Percentiles rank a stretch among this genome's conserved stretches.
These are phyloP conservation scores for Sinotaia quadrata DNA, from an alignment of 2,888 invertebrate species.

Conservation along the genomic window DNA sequence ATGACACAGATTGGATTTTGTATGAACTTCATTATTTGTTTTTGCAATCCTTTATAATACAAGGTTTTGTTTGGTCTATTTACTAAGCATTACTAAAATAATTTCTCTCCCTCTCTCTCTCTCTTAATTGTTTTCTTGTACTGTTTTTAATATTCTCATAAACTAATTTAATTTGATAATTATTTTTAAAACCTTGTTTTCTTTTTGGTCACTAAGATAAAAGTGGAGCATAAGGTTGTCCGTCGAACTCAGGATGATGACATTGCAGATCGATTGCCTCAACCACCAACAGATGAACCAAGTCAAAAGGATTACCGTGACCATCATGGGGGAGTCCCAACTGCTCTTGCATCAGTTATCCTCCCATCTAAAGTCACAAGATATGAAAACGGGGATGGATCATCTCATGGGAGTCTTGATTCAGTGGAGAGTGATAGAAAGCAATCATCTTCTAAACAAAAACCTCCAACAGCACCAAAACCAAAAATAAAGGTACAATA, in stretches of 20 bases:
- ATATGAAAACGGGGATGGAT: conserved; percentile 15
- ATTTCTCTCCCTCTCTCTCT: too few relatives aligned
- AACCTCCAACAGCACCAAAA: conserved; percentile 29
- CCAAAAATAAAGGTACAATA: conserved; percentile 12
- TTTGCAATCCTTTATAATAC: too few relatives aligned
- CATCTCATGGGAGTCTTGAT: conserved; percentile 27
- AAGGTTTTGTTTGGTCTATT: too few relatives aligned
- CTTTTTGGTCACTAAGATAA: conserved; percentile 4
- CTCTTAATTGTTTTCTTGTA: too few relatives aligned
- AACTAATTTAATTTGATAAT: too few relatives aligned
- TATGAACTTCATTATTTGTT: too few relatives aligned
- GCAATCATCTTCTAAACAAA: conserved; percentile 21
- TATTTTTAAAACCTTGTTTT: too few relatives aligned
- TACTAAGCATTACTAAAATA: too few relatives aligned
- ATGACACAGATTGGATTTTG: too few relatives aligned
- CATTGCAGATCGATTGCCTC: conserved; percentile 22
- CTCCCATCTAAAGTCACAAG: neutral
- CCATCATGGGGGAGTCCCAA: conserved; percentile 35
- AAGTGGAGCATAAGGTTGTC: conserved; percentile 19
- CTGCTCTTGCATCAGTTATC: conserved; percentile 27
- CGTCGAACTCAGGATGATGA: conserved; percentile 19
- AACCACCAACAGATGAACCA: conserved; percentile 25
- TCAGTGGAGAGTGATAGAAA: conserved; percentile 22
- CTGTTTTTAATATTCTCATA: too few relatives aligned
- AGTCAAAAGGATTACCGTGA: conserved; percentile 2